phyloP scores from a whole-genome alignment of 2,797 vertebrate genomes.

The Lagodon rhomboides region DNA sequence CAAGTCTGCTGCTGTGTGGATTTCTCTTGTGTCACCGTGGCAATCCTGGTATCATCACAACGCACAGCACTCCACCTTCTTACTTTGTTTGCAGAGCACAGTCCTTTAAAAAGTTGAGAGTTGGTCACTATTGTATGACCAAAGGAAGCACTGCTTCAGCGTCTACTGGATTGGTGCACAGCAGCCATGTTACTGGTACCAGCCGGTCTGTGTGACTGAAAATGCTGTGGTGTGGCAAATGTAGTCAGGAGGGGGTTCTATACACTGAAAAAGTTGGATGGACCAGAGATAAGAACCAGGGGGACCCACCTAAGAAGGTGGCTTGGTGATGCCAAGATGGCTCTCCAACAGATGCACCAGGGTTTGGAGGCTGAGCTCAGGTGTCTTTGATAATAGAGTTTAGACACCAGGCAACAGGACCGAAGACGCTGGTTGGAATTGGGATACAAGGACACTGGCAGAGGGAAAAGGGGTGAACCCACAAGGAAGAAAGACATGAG shows the following conservation, averaged over 20 bases:
- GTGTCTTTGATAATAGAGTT: background rate
- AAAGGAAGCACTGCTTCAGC: background rate
- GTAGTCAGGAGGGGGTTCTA: background rate
- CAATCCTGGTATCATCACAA: too few relatives aligned
- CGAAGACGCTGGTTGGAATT: background rate
- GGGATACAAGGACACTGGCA: background rate
- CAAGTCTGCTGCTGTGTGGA: too few relatives aligned
- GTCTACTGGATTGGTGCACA: conserved; percentile 3
- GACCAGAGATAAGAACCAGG: background rate
- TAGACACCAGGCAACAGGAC: background rate
- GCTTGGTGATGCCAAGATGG: background rate
- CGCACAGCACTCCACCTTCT: too few relatives aligned
- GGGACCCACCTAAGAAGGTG: background rate
- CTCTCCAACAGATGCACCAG: background rate
- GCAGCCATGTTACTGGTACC: background rate
- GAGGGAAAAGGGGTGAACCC: background rate
- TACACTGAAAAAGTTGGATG: background rate
- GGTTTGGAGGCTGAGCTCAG: background rate
- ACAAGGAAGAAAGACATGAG: background rate
- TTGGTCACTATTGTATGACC: background rate
- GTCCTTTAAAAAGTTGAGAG: background rate
- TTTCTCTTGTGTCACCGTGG: too few relatives aligned
- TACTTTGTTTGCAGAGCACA: background rate
- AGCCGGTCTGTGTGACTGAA: too few relatives aligned
- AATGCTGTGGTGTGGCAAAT: too few relatives aligned